Evolutionary conservation across 2,113 vertebrate genomes (phyloP), one percentile per base, ranked within the genome.

Genomic region (Dryoscopus gambensis): DNA sequence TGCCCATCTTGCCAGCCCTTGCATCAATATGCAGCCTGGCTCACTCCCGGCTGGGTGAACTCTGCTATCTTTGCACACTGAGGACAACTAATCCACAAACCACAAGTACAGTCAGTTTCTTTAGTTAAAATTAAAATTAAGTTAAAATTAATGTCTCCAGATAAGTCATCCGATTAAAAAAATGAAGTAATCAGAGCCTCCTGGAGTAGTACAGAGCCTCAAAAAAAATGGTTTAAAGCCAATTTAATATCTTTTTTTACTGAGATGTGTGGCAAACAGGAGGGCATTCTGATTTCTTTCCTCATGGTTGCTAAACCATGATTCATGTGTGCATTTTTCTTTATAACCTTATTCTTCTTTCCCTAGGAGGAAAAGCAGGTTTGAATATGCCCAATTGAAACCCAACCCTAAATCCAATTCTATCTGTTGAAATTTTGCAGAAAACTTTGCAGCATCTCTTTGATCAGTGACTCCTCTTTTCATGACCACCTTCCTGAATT

Each of bases 111-210:
- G 74, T 91, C 93, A 49, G 95, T 96, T 95, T 97, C 89, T 70
- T 78, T 15, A 86, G 78, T 86, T 97, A 96, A 97, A n/a, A n/a
- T n/a, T n/a, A n/a, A n/a, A n/a, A n/a, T n/a, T n/a, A n/a, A n/a
- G n/a, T n/a, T n/a, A n/a, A n/a, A n/a, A n/a, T 86, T 97, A 96
- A 97, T n/a, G 73, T 71, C 90, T 97, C 78, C 84, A 91, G 87
- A 39, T 16, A 86, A 94, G 55, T 59, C 70, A 95, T 79, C 81
- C 50, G 8, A 90, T 94, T 90, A 47, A 93, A 90, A 89, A 89
- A 84, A 74, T 18, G 15, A 89, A 97, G 90, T 62, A 91, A 91
- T 57, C 67, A 23, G 46, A 92, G 56, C 74, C 73, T 95, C 44
- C 71, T 65, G 46, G 70, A 27, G 84, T 52, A 84, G 71, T 27